Conservation (phyloP, 1,140 invertebrate species). For the Ditylenchus dipsaci region DNA sequence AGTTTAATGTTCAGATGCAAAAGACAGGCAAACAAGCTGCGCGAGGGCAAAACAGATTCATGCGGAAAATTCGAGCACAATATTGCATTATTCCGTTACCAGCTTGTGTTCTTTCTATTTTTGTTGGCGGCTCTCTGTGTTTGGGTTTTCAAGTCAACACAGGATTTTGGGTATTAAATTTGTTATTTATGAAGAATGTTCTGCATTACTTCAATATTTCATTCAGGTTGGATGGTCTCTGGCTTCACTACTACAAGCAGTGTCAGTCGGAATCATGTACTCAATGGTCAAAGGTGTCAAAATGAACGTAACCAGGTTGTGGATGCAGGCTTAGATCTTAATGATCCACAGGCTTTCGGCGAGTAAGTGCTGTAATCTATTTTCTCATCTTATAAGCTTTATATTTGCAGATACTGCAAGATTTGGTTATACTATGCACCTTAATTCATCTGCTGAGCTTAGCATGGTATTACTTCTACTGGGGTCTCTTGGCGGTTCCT, state of each 20-base stretch:
- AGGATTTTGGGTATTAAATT: constrained; percentile 16
- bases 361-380: constrained; percentile 39
- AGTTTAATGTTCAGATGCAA: neutral
- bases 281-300: constrained; percentile 27
- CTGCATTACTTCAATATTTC: too few relatives aligned
- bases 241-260: constrained; percentile 5
- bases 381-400: neutral
- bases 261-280: constrained; percentile 38
- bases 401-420: constrained; percentile 47
- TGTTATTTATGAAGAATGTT: too few relatives aligned
- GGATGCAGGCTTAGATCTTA: constrained; percentile 55
- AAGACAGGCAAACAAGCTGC: constrained; percentile 45
- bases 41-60: constrained; percentile 53
- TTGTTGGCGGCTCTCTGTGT: constrained; percentile 27
- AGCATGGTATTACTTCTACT: constrained; percentile 43
- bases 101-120: constrained; percentile 11
- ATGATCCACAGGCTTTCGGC: constrained; percentile 51
- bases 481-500: constrained; percentile 42
- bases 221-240: neutral
- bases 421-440: constrained; percentile 45
- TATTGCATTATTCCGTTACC: constrained; percentile 38
- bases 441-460: constrained; percentile 46
- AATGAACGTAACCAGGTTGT: constrained; percentile 50
- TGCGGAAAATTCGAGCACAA: constrained; percentile 50
- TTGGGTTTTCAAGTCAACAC: constrained; percentile 26